A percentile compares a stretch with the other conserved stretches of the same genome.
Conservation (phyloP, 2,797 vertebrate species). For the Alca torda region DNA sequence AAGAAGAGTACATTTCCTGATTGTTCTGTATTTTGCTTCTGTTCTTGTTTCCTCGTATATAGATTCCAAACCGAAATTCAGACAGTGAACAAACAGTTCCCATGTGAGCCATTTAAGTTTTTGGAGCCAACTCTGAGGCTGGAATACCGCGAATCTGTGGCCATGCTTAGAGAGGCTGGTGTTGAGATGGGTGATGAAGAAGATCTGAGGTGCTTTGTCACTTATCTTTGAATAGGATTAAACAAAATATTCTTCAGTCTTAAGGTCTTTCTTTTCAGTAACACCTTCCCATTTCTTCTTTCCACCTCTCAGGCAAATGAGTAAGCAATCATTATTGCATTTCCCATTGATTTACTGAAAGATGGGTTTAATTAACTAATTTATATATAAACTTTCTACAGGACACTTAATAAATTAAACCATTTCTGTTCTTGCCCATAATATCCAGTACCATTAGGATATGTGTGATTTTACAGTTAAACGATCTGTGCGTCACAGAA, state of each 20-base stretch:
- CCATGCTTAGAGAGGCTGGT: constrained; percentile 92
- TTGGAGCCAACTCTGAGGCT: constrained; percentile 95
- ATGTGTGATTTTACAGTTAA: not conserved
- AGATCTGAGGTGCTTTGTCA: constrained; percentile 87
- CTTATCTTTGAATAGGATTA: not conserved
- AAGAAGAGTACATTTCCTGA: not conserved
- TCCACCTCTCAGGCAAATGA: not conserved
- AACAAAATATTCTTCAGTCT: not conserved
- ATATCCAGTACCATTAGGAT: not conserved
- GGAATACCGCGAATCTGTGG: constrained; percentile 90
- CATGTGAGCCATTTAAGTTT: constrained; percentile 96
- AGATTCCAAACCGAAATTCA: constrained; percentile 98
- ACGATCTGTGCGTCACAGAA: not conserved
- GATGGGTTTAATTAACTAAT: not conserved
- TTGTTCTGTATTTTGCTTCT: not conserved
- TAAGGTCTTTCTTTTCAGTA: not conserved
- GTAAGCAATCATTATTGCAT: not conserved
- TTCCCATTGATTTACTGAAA: not conserved
- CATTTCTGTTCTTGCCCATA: not conserved
- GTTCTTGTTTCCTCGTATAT: not conserved
- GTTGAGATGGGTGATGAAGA: constrained; percentile 98
- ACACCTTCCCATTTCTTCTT: not conserved
- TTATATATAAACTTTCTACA: not conserved
- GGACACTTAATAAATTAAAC: not conserved
- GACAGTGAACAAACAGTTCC: constrained; percentile 91